These are phyloP conservation scores for Rhincodon typus DNA, from an alignment of 2,797 vertebrate species.

Conservation along the genomic window DNA sequence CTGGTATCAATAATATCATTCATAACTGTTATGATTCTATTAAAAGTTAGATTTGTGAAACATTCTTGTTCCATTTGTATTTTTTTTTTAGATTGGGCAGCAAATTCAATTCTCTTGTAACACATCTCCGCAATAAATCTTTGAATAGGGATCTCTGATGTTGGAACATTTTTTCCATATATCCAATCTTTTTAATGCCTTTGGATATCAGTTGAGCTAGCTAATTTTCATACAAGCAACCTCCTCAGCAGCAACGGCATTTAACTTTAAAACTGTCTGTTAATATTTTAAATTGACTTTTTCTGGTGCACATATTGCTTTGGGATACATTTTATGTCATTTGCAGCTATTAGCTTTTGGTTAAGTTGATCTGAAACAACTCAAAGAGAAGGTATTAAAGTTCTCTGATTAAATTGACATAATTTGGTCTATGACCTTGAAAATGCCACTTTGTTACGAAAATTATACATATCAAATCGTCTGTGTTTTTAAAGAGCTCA, in stretches of 20 bases:
- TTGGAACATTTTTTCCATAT: not conserved
- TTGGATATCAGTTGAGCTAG: not conserved
- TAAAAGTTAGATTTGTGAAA: not conserved
- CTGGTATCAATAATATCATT: not conserved
- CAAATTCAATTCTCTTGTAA: not conserved
- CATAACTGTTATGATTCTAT: not conserved
- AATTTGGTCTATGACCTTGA: constrained; percentile 4
- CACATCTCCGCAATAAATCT: not conserved
- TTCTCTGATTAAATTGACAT: not conserved
- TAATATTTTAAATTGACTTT: not conserved
- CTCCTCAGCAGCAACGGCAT: not conserved
- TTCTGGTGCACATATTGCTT: not conserved
- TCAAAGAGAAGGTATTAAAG: not conserved
- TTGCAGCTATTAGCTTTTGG: not conserved
- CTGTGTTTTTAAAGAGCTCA: not conserved
- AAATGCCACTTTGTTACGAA: not conserved
- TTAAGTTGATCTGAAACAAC: not conserved
- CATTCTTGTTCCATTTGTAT: not conserved
- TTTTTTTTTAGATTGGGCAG: not conserved
- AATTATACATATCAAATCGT: not conserved
- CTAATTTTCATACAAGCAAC: not conserved
- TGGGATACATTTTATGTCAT: not conserved
- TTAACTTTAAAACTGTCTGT: not conserved
- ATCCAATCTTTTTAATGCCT: not conserved
- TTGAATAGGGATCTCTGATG: not conserved